phyloP scores from a whole-genome alignment of 2,113 vertebrate species.

The Peromyscus californicus region DNA sequence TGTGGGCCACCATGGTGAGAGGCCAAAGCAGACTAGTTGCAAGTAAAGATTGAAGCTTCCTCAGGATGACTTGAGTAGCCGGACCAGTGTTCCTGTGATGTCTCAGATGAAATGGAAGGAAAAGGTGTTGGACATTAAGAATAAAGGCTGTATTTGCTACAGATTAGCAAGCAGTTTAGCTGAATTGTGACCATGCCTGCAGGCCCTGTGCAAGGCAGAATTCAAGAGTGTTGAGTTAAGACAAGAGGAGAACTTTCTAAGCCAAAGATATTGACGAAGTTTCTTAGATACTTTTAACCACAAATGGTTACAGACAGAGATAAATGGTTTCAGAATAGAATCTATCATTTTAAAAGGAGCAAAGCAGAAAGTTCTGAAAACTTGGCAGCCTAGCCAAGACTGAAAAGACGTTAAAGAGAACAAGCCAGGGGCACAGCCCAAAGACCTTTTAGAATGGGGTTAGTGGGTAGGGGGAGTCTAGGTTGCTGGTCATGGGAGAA shows the following conservation, averaged over 20 bases:
- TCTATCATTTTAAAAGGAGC: not conserved
- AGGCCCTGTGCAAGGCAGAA: not conserved
- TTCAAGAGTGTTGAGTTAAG: not conserved
- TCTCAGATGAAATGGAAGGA: not conserved
- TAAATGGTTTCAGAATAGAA: not conserved
- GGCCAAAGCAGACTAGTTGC: not conserved
- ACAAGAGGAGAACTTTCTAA: not conserved
- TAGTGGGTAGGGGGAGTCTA: not conserved
- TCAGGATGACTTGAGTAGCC: not conserved
- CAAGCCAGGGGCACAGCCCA: not conserved
- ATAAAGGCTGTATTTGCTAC: not conserved
- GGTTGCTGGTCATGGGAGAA: not conserved
- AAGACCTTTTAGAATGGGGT: not conserved
- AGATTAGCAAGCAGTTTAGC: not conserved
- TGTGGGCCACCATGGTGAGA: too few species aligned
- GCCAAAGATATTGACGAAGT: not conserved
- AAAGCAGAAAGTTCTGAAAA: not conserved
- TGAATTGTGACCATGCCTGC: not conserved
- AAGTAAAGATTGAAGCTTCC: not conserved
- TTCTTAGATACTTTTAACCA: not conserved
- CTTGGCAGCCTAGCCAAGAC: not conserved
- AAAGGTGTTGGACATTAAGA: not conserved
- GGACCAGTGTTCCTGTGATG: not conserved
- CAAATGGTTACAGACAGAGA: not conserved
- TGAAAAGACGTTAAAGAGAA: not conserved